phyloP scores from a whole-genome alignment of 2,797 vertebrate genomes.

The Meda fulgida region DNA sequence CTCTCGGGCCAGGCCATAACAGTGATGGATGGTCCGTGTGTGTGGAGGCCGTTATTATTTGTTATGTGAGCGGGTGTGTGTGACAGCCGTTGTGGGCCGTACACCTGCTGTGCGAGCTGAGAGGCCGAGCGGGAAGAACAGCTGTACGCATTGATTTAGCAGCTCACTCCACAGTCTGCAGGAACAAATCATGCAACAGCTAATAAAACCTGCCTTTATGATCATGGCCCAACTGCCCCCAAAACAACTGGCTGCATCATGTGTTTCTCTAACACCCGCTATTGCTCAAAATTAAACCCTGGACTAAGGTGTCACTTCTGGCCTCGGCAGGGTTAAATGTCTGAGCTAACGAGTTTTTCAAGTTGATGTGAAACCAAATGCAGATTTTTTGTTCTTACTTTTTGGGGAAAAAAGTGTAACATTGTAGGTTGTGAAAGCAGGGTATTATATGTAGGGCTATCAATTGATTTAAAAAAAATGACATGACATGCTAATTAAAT shows the following conservation, averaged over 20 bases:
- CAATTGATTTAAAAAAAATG: background rate
- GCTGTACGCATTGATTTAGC: conserved; percentile 97
- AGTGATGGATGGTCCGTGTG: conserved; percentile 95
- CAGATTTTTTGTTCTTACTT: too few species aligned
- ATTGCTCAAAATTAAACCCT: conserved; percentile 90
- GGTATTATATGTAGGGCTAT: background rate
- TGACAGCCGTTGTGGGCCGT: conserved; percentile 84
- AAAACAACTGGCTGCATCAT: conserved; percentile 97
- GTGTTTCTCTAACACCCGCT: conserved; percentile 91
- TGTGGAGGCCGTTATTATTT: conserved; percentile 89
- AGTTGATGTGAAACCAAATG: conserved; percentile 18
- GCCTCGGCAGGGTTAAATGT: conserved; percentile 78
- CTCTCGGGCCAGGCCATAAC: conserved; percentile 86
- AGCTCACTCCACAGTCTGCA: conserved; percentile 88
- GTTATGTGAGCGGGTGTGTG: conserved; percentile 81
- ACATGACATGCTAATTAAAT: background rate
- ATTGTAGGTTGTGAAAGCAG: background rate
- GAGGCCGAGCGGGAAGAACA: conserved; percentile 81
- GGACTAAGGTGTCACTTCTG: conserved; percentile 91
- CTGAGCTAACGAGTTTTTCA: conserved; percentile 77
- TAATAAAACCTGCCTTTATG: conserved; percentile 95
- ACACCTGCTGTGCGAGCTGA: conserved; percentile 95
- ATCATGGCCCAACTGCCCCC: conserved; percentile 75
- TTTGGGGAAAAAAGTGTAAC: background rate
- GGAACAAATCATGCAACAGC: conserved; percentile 98